phyloP scores from a whole-genome alignment of 2,113 vertebrate species.

The Ptyas mucosa region DNA sequence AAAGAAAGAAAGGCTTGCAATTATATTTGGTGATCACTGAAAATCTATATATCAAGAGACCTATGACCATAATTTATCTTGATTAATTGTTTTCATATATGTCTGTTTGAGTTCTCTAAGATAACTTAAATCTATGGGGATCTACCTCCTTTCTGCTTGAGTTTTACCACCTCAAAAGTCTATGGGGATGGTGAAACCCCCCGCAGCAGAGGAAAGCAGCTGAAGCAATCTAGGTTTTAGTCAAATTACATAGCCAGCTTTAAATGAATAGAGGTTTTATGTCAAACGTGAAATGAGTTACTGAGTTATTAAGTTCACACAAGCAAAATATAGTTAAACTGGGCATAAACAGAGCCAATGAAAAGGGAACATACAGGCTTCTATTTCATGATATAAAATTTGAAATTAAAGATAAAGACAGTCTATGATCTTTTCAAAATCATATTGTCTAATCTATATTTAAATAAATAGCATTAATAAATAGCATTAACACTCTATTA shows the following conservation, averaged over 20 bases:
- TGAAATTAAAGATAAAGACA: background rate
- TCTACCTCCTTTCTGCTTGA: background rate
- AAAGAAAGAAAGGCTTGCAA: background rate
- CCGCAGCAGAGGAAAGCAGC: background rate
- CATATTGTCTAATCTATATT: background rate
- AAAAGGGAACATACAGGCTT: background rate
- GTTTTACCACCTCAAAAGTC: background rate
- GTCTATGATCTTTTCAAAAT: background rate
- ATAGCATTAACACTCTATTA: background rate
- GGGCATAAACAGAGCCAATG: background rate
- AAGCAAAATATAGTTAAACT: background rate
- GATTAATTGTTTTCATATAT: background rate
- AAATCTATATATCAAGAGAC: background rate
- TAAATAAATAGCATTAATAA: background rate
- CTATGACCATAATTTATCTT: background rate
- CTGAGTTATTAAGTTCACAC: background rate
- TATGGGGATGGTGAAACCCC: background rate
- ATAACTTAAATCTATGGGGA: background rate
- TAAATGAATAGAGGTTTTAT: background rate
- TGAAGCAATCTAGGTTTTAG: background rate
- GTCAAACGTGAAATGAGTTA: background rate
- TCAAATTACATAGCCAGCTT: background rate
- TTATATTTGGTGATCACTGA: background rate
- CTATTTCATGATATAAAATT: background rate
- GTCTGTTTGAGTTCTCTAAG: background rate